Conservation (phyloP, 2,797 vertebrate genomes). For the Pelobates cultripes region DNA sequence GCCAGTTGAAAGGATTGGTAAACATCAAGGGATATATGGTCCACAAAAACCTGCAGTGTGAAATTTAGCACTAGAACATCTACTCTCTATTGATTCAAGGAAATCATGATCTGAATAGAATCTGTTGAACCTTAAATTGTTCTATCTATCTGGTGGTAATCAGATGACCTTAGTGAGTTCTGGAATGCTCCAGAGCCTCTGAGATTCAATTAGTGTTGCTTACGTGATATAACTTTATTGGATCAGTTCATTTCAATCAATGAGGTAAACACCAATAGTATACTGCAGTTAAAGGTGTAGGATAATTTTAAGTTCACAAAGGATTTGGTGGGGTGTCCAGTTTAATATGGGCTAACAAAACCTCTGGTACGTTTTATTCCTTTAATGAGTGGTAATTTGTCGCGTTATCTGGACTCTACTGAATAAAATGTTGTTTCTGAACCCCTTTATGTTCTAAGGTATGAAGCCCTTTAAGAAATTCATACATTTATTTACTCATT, state of each 20-base stretch:
- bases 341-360: not conserved
- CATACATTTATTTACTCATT: too few relatives aligned
- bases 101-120: not conserved
- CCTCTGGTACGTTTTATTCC: not conserved
- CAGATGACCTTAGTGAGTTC: slow-evolving; percentile 20
- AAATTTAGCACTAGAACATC: too few relatives aligned
- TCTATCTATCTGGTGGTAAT: not conserved
- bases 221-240: slow-evolving; percentile 25
- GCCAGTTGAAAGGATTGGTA: too few relatives aligned
- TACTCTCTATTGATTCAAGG: too few relatives aligned
- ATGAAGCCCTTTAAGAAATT: too few relatives aligned
- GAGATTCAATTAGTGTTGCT: slow-evolving; percentile 4
- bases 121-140: not conserved
- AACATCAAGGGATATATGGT: too few relatives aligned
- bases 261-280: not conserved
- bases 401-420: too few relatives aligned
- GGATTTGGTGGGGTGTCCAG: not conserved
- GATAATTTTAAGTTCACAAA: not conserved
- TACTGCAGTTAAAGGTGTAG: not conserved
- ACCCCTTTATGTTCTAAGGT: too few relatives aligned
- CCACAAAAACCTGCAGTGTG: too few relatives aligned
- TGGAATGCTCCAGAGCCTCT: slow-evolving; percentile 7
- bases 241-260: slow-evolving; percentile 3
- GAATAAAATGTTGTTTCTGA: too few relatives aligned
- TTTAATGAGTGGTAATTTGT: not conserved